Evolutionary conservation across 2,888 invertebrate genomes (phyloP).

Genomic region (Deladenus siricidicola): DNA sequence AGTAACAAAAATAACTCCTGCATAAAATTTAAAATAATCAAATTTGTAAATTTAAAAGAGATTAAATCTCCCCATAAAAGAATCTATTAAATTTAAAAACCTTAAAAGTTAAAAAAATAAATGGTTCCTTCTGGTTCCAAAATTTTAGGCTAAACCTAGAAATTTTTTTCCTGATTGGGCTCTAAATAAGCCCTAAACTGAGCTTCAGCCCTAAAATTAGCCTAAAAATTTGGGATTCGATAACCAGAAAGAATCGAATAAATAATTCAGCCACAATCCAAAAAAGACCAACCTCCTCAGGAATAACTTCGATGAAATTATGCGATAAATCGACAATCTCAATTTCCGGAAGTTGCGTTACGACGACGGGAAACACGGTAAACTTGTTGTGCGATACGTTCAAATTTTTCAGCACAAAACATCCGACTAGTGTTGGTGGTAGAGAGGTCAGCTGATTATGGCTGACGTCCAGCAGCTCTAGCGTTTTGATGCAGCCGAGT

Average conservation of each 20-base stretch:
- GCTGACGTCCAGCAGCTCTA: conserved; percentile 57
- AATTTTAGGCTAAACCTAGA: too few relatives aligned
- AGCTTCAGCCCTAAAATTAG: neutral
- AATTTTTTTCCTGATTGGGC: too few relatives aligned
- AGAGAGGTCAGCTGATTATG: conserved; percentile 55
- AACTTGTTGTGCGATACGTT: conserved; percentile 70
- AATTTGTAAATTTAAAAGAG: too few relatives aligned
- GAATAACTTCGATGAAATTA: conserved; percentile 73
- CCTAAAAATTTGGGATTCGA: neutral
- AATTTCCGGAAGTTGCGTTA: conserved; percentile 58
- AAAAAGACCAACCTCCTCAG: conserved; percentile 55
- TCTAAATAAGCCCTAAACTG: neutral
- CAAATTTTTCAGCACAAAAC: conserved; percentile 56
- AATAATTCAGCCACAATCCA: neutral
- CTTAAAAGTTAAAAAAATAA: too few relatives aligned
- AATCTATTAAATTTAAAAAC: too few relatives aligned
- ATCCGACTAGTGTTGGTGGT: conserved; percentile 55
- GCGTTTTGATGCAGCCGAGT: conserved; percentile 57
- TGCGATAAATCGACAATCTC: conserved; percentile 69
- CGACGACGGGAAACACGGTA: conserved; percentile 63
- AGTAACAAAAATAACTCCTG: too few relatives aligned
- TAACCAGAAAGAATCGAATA: neutral
- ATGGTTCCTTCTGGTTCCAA: too few relatives aligned
- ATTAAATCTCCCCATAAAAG: too few relatives aligned
- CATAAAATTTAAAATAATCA: too few relatives aligned